Conservation (phyloP, 2,113 vertebrate species). For the Micronycteris hirsuta region DNA sequence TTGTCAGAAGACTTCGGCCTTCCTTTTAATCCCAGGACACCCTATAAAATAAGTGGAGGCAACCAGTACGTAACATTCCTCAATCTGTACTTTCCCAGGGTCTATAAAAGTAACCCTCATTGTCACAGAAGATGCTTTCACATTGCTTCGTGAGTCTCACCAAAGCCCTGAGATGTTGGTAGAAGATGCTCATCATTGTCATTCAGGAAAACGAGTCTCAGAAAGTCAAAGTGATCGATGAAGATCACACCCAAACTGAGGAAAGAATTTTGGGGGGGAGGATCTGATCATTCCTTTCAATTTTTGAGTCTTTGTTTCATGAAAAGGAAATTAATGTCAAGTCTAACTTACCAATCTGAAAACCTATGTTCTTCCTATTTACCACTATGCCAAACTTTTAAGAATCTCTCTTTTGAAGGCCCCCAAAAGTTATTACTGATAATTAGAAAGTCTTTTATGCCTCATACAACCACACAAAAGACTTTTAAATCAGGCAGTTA, state of each 20-base stretch:
- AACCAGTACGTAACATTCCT: neutral
- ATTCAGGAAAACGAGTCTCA: neutral
- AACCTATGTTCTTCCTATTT: neutral
- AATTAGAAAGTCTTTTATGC: conserved; percentile 32
- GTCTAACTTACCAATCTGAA: neutral
- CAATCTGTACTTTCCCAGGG: neutral
- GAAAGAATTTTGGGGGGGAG: neutral
- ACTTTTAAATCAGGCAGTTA: conserved; percentile 36
- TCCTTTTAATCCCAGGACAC: neutral
- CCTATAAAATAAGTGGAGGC: neutral
- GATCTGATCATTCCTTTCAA: neutral
- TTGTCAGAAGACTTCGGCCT: neutral
- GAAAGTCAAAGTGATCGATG: neutral
- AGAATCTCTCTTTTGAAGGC: conserved; percentile 2
- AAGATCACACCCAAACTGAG: neutral
- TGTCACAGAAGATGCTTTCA: neutral
- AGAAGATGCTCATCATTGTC: neutral
- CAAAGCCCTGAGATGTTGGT: neutral
- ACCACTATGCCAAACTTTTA: neutral
- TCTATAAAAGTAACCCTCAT: neutral
- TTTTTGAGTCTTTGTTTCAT: neutral
- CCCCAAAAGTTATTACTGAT: neutral
- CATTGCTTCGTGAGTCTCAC: neutral
- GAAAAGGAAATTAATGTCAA: neutral
- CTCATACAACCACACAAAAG: conserved; percentile 29